Evolutionary conservation across 2,113 vertebrate genomes (phyloP).

Genomic region (Raja brachyura): DNA sequence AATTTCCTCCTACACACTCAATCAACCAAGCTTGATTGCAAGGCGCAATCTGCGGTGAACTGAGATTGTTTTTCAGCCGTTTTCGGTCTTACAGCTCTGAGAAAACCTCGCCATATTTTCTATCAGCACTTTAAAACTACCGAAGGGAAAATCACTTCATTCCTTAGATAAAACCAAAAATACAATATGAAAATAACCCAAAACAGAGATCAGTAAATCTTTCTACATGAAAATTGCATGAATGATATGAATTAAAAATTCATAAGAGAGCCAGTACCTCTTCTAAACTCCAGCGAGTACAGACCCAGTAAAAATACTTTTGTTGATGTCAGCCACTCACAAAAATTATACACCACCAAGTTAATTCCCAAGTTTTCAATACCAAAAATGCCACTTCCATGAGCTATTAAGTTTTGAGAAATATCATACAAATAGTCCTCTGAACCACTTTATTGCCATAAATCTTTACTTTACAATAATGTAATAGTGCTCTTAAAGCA

Average conservation of each 20-base stretch:
- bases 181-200: not conserved
- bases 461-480: not conserved
- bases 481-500: not conserved
- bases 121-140: not conserved
- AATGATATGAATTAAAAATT: not conserved
- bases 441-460: not conserved
- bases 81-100: not conserved
- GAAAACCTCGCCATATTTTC: not conserved
- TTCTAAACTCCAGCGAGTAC: no score
- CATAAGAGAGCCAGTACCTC: not conserved
- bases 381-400: not conserved
- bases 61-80: not conserved
- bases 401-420: not conserved
- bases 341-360: not conserved
- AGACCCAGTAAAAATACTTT: not conserved
- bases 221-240: no score
- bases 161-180: not conserved
- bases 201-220: not conserved
- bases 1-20: no score
- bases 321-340: not conserved
- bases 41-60: not conserved
- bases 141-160: not conserved
- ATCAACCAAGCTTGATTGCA: not conserved
- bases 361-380: not conserved
- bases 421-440: not conserved